Evolutionary conservation across 2,113 vertebrate species (phyloP), one percentile per base, ranked within the genome.

Genomic region (Shinisaurus crocodilurus): DNA sequence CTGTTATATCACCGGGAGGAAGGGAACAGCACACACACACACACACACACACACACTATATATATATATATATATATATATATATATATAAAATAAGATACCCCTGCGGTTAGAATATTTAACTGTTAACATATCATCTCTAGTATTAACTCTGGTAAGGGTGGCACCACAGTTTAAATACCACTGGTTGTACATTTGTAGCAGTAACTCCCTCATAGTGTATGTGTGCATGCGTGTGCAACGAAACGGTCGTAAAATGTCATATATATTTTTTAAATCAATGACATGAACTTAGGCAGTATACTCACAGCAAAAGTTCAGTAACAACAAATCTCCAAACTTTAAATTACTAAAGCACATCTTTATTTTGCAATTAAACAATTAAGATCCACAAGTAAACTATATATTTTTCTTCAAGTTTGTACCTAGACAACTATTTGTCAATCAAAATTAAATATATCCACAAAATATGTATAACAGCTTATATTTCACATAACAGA

Each of bases 311-410:
- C 0, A 0, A 29, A 54, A 43, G 15, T 82, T 86, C 29, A 91
- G 54, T 3, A 90, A 25, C 57, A 93, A 95, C 70, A 95, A 80
- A 95, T 91, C 0, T 0, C 88, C 60, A 91, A 91, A 90, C 81
- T 96, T 97, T 93, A 96, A 95, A 96, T 97, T 97, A 97, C 96
- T 97, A 97, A 97, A 97, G 96, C 96, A 97, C 95, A 97, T 97
- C 96, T 98, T 98, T 98, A 97, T 97, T 98, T 97, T 96, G 95
- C 95, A 97, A 95, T 95, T 97, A 96, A 97, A 97, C 96, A 97
- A 96, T 95, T 97, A 96, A 97, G 94, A 96, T 95, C 95, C 95
- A 97, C 97, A 97, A 96, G 91, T 96, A 96, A 96, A 96, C 96
- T 97, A 95, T 93, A 95, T 95, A 93, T 94, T 95, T 96, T 86